These are phyloP conservation scores for Nomada ferruginata DNA, from an alignment of 2,888 invertebrate species.

Conservation along the genomic window DNA sequence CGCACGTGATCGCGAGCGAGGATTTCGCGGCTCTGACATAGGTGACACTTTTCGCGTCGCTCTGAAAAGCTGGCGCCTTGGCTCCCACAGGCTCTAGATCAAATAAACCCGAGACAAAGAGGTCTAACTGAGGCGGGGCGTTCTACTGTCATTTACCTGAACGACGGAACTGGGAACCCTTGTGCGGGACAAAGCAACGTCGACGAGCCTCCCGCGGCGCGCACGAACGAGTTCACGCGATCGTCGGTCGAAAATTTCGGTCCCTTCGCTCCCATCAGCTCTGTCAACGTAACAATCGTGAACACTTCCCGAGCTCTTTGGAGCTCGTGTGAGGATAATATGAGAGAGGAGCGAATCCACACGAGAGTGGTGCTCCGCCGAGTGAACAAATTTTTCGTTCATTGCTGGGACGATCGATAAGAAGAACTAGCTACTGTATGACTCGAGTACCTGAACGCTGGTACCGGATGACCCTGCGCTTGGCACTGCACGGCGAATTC, in stretches of 20 bases:
- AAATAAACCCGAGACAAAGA: constrained; percentile 28
- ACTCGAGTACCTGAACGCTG: constrained; percentile 88
- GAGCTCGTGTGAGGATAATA: background rate
- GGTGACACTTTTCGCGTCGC: constrained; percentile 85
- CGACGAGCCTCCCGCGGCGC: constrained; percentile 85
- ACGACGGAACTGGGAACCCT: constrained; percentile 89
- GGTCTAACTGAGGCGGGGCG: constrained; percentile 10
- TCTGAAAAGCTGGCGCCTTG: constrained; percentile 86
- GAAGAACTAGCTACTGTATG: background rate
- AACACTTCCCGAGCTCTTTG: background rate
- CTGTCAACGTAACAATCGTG: constrained; percentile 75
- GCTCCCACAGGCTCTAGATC: constrained; percentile 86
- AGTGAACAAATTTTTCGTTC: constrained; percentile 9
- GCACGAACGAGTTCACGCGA: constrained; percentile 85
- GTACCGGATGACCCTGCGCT: constrained; percentile 90
- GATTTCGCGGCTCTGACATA: constrained; percentile 82
- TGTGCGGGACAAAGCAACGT: constrained; percentile 89
- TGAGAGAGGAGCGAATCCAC: background rate
- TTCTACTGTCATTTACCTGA: constrained; percentile 86
- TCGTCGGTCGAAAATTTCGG: constrained; percentile 87
- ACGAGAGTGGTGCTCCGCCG: constrained; percentile 1
- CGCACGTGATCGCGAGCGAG: constrained; percentile 87
- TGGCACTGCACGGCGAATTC: constrained; percentile 88
- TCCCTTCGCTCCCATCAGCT: constrained; percentile 86
- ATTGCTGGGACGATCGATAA: constrained; percentile 49